Evolutionary conservation across 2,888 invertebrate genomes (phyloP).

Genomic region (Bombyx huttoni): DNA sequence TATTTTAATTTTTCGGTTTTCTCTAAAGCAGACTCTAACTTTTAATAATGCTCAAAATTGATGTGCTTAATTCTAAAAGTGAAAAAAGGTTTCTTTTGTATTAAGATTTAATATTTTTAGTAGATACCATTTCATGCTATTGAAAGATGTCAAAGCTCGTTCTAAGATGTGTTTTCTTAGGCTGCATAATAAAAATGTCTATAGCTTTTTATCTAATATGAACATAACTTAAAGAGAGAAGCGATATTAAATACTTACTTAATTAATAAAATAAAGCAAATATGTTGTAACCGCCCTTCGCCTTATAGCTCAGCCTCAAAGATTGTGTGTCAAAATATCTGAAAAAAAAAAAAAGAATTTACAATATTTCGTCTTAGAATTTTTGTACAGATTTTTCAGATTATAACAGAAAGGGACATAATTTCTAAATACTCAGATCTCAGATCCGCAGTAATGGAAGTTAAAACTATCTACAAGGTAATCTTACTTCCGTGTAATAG

Average conservation of each 20-base stretch:
- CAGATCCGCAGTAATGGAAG: background rate
- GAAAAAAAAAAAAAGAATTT: background rate
- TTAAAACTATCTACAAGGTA: constrained; percentile 3
- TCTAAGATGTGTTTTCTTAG: too few relatives aligned
- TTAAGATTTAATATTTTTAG: too few relatives aligned
- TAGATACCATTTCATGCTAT: too few relatives aligned
- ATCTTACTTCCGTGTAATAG: constrained; percentile 8
- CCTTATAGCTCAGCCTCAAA: background rate
- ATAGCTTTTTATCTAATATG: background rate
- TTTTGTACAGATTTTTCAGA: background rate
- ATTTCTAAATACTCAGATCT: too few relatives aligned
- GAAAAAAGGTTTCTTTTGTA: too few relatives aligned
- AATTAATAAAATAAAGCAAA: background rate
- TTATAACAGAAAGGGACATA: too few relatives aligned
- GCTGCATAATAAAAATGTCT: too few relatives aligned
- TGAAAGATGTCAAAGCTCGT: too few relatives aligned
- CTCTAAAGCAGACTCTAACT: too few relatives aligned
- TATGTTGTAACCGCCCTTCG: background rate
- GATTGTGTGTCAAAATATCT: background rate
- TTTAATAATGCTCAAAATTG: too few relatives aligned
- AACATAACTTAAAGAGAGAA: background rate
- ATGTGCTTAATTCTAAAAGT: too few relatives aligned
- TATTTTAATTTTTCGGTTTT: too few relatives aligned
- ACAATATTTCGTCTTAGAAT: background rate
- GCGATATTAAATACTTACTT: background rate